Evolutionary conservation across 1,140 invertebrate genomes (phyloP), one percentile per base, ranked within the genome.

Genomic region (Drosophila tropicalis): DNA sequence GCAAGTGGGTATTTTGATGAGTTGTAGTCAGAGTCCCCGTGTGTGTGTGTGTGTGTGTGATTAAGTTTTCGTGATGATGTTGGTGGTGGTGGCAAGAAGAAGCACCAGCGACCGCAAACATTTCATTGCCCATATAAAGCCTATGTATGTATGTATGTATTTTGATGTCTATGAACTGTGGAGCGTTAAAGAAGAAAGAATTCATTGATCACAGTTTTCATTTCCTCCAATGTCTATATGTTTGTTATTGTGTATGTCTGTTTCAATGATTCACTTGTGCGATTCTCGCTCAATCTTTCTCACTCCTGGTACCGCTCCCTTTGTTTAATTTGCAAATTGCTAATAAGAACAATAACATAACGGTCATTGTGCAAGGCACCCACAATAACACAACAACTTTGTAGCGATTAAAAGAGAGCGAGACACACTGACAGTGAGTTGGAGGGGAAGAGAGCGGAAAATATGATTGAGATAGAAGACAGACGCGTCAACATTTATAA

Each of bases 1-100:
- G 81, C 81, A 87, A 87, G 83, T 87, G 83, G 83, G 76, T 70
- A 87, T 87, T 89, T 77, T 89, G 76, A 79, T 79, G 75, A 66
- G 70, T 56, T 39, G 29, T 55, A 51, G 44, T 51, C 44, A 39
- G 36, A 39, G 36, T 51, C 19, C 12, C 47, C 68, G 10, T 58
- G 41, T 66, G 84, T 39, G 41, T 58, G 41, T 66, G 84, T 39
- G 41, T 67, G 72, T 79, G 44, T 65, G 13, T 65, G 62, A n/a
- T 19, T 63, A 22, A 34, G 25, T 65, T 19, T 51, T 12, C 22
- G 67, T 81, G 61, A 56, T 70, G 66, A 22, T 62, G 62, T 47
- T 12, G 22, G 67, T 81, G 57, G 61, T 86, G 83, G 83, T 89
- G 73, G 83, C 79, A 87, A 87, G 83, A 87, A 89, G 83, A 80